Evolutionary conservation across 2,888 invertebrate species (phyloP), one percentile per base, ranked within the genome.

Genomic region (Parnassius apollo): DNA sequence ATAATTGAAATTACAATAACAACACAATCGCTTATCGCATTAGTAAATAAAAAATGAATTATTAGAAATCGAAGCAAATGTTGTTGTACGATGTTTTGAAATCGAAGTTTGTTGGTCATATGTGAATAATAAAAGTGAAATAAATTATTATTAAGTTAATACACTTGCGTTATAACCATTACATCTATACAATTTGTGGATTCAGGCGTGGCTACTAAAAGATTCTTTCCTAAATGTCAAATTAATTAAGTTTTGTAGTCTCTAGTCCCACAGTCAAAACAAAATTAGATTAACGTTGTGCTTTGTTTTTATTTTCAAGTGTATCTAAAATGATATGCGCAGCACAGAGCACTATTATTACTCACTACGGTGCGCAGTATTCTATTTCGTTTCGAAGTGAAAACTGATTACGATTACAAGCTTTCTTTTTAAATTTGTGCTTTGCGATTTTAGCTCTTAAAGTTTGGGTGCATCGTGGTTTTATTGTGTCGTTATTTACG

Each of bases 131-230:
- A 56, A 59, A 63, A 56, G 62, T 59, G 51, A 60, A 62, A 13
- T 52, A 2, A 10, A 46, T 35, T 61, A 35, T 35, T 35, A 35
- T 35, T 35, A 25, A 25, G 25, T 25, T 25, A 35, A 35, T 35
- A 35, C 35, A 7, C 35, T 35, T 7, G 4, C 7, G 3, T 25
- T 53, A 53, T 54, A 18, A 62, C n/a, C 45, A 53, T 64, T 67
- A 58, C 49, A 49, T 61, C 54, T 62, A 42, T 49, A 61, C 22
- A 62, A 63, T 64, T 65, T 67, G 61, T 64, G 61, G 51, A 64
- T 61, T 51, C 59, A 58, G 81, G 78, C 77, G 79, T 82, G 81
- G 77, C 73, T 79, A 79, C 74, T 73, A 66, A 73, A 82, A 73
- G 82, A 84, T 84, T 85, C 82, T 82, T 77, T 68, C 68, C 69